Base-by-base conservation (phyloP, 1,140 invertebrate genomes). In the Tetraneura akinire region DNA sequence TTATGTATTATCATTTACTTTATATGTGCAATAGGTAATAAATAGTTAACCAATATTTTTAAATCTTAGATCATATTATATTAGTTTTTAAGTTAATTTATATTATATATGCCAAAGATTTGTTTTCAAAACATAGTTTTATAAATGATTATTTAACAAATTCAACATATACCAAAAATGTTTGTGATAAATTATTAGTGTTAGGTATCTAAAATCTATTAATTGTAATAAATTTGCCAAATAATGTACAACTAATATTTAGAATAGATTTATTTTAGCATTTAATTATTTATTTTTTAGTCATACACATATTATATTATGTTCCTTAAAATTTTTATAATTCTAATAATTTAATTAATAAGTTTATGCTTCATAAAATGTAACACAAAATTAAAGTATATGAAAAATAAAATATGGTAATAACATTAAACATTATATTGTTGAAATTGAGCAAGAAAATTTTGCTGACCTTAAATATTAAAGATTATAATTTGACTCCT, bases 121-220 rank as follows among this genome's bases (percentile, higher is more conserved):
- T 64, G 9, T 64, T 64, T 64, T 64, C 4, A 37, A 37, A 14
- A 37, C 13, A 16, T 37, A 9, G 16, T 64, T 18, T 64, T 37
- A 37, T 42, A 64, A 37, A 3, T 64, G 14, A 64, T n/a, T 8
- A 18, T 64, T 64, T 64, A 64, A 62, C 16, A 1, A 14, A 29
- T 29, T 64, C 18, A 18, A n/a, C 62, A 64, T 37, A 64, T 64
- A 42, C 62, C 62, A 64, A 37, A 64, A 37, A 64, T 37, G 5
- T 18, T 16, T 37, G 62, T 64, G 62, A 64, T 57, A 57, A 57
- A 64, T 37, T 64, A 26, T 64, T 64, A 57, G 8, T 11, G 21
- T 57, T 57, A 57, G 10, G 23, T 11, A 11, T 26, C 21, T 26
- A 57, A 57, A 18, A 53, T 53, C 51, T 21, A 9, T 53, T 53